Conservation (phyloP, 2,888 invertebrate genomes). For the Amblyteles armatorius region DNA sequence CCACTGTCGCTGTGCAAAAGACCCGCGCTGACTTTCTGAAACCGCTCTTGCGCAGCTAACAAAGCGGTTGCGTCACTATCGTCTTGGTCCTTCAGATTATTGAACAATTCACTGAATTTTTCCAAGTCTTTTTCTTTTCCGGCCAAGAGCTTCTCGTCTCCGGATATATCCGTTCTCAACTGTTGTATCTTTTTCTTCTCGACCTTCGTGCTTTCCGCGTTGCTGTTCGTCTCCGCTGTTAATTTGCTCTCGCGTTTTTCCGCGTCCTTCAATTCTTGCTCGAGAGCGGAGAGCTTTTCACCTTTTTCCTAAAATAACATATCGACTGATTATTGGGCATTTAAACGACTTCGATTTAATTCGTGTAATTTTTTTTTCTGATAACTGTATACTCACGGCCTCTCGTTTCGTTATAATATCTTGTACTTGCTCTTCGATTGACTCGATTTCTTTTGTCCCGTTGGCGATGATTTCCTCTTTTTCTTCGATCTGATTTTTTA, state of each 20-base stretch:
- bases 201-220: conserved; percentile 88
- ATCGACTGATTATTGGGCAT: background rate
- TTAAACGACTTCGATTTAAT: background rate
- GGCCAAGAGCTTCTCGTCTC: conserved; percentile 88
- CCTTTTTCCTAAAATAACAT: conserved; percentile 87
- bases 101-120: conserved; percentile 88
- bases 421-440: conserved; percentile 87
- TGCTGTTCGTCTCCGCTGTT: conserved; percentile 88
- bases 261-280: conserved; percentile 87
- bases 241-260: conserved; percentile 90
- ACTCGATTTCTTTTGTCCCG: conserved; percentile 86
- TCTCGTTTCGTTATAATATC: conserved; percentile 89
- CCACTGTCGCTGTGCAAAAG: conserved; percentile 92
- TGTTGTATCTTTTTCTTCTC: conserved; percentile 90
- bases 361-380: too few relatives aligned
- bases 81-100: conserved; percentile 89
- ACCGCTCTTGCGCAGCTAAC: conserved; percentile 90
- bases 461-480: conserved; percentile 86
- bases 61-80: conserved; percentile 89
- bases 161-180: conserved; percentile 88
- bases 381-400: conserved; percentile 85
- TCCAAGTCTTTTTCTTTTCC: conserved; percentile 87
- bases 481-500: conserved; percentile 87
- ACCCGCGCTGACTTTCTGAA: conserved; percentile 94
- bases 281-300: conserved; percentile 88